Conservation (phyloP, 1,140 invertebrate genomes). For the Colletes latitarsis region DNA sequence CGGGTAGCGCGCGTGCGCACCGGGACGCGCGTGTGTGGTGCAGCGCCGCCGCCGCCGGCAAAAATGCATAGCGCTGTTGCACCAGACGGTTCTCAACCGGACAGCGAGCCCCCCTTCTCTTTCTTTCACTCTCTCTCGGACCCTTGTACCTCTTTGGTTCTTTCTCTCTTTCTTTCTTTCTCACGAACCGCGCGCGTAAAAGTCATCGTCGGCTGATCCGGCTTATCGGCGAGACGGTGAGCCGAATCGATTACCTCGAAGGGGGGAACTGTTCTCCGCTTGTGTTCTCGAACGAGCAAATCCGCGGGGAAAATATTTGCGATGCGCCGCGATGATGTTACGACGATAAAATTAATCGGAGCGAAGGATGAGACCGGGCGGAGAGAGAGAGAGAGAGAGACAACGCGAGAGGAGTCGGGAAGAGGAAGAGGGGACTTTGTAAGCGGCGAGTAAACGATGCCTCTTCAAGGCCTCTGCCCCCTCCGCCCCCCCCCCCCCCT, state of each 20-base stretch:
- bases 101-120: conserved; percentile 53
- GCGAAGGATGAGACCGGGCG: conserved; percentile 21
- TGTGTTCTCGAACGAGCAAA: not conserved
- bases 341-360: conserved; percentile 62
- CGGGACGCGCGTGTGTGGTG: conserved; percentile 1
- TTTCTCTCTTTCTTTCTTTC: conserved; percentile 15
- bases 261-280: conserved; percentile 11
- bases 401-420: conserved; percentile 13
- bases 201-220: conserved; percentile 44
- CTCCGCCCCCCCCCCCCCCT: not conserved
- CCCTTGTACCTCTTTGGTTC: conserved; percentile 19
- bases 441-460: conserved; percentile 48
- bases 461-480: conserved; percentile 54
- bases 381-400: conserved; percentile 1
- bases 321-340: conserved; percentile 42
- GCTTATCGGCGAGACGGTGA: conserved; percentile 51
- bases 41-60: conserved; percentile 67
- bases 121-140: conserved; percentile 34
- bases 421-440: not conserved
- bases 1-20: not conserved
- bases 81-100: conserved; percentile 76
- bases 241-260: conserved; percentile 46
- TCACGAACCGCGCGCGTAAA: conserved; percentile 25
- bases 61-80: conserved; percentile 76
- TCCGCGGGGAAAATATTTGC: conserved; percentile 45